Percentiles rank a stretch among this genome's conserved stretches.
These are phyloP conservation scores for Ctena decussata DNA, from an alignment of 2,888 invertebrate species.

Conservation along the genomic window DNA sequence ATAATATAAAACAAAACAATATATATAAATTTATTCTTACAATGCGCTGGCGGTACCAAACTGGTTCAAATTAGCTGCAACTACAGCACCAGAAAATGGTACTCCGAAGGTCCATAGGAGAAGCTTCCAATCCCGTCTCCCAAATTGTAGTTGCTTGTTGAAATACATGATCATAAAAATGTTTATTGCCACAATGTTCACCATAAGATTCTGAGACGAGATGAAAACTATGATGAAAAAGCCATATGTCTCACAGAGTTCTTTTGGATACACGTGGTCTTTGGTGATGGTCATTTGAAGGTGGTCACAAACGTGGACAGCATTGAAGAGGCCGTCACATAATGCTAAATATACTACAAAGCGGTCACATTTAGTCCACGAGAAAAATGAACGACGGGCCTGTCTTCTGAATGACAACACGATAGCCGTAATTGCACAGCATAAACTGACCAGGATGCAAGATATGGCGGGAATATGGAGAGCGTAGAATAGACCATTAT, in stretches of 20 bases:
- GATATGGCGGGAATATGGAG: not conserved
- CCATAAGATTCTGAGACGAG: not conserved
- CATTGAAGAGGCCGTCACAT: not conserved
- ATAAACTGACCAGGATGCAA: not conserved
- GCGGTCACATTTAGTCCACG: conserved; percentile 3
- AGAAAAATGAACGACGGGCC: not conserved
- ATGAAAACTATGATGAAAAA: not conserved
- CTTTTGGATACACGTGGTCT: not conserved
- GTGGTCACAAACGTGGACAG: not conserved
- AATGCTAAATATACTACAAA: not conserved
- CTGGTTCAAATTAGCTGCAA: not conserved
- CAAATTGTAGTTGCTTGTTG: not conserved
- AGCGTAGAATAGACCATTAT: not conserved
- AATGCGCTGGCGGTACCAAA: not conserved
- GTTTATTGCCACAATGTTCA: not conserved
- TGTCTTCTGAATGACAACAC: not conserved
- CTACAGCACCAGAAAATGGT: not conserved
- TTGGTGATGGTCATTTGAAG: not conserved
- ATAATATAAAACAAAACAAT: no score
- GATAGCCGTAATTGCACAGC: not conserved
- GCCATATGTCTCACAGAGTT: not conserved
- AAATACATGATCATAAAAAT: not conserved
- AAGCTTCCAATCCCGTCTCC: not conserved
- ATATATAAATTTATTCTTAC: no score
- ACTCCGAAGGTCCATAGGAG: not conserved